Evolutionary conservation across 2,888 invertebrate genomes (phyloP), one percentile per base, ranked within the genome.

Genomic region (Hermodice carunculata): DNA sequence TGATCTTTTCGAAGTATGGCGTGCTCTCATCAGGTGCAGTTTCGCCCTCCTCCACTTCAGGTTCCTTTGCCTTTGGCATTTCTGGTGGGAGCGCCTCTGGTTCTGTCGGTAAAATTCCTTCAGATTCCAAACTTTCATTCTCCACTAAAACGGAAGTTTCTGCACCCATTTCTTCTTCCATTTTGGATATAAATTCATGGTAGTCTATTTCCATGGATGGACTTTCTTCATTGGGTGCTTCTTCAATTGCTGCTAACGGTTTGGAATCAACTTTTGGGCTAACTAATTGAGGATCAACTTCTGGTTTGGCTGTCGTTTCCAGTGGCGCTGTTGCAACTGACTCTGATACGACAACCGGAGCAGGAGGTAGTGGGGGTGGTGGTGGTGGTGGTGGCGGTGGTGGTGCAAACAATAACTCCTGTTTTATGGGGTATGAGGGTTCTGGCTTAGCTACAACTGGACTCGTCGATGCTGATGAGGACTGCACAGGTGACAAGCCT

Each of bases 1-100:
- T 91, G 53, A 96, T 90, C 76, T 91, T 90, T 67, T 92, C 91
- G 86, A 67, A 74, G 17, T 54, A n/a, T 3, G 74, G 74, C 14
- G 60, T n/a, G n/a, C n/a, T n/a, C n/a, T n/a, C n/a, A n/a, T n/a
- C n/a, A n/a, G n/a, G n/a, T n/a, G n/a, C n/a, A n/a, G n/a, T n/a
- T n/a, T n/a, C n/a, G n/a, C n/a, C n/a, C n/a, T n/a, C n/a, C n/a
- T n/a, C n/a, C n/a, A n/a, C n/a, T n/a, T n/a, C n/a, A n/a, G n/a
- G n/a, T n/a, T n/a, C n/a, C n/a, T n/a, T n/a, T n/a, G n/a, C n/a
- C n/a, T n/a, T n/a, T n/a, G n/a, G n/a, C n/a, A n/a, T n/a, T n/a
- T n/a, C n/a, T n/a, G n/a, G n/a, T n/a, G n/a, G n/a, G n/a, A n/a
- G n/a, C 31, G 4, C 26, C n/a, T 4, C 11, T 48, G 4, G 32